These are phyloP conservation scores for Cheilosia scutellata DNA, from an alignment of 2,888 invertebrate species.

Conservation along the genomic window DNA sequence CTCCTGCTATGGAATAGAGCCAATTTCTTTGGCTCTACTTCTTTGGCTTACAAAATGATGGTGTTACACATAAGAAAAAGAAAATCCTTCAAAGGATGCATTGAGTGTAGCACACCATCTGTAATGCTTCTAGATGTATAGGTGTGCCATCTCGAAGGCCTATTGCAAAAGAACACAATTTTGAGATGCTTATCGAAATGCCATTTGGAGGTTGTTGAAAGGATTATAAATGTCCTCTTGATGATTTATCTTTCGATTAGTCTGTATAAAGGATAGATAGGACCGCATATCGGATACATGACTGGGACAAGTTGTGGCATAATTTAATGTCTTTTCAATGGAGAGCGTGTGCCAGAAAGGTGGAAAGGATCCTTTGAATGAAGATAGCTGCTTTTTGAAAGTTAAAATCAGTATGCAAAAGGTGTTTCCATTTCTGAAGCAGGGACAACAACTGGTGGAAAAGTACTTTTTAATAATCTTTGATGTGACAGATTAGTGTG, in stretches of 20 bases:
- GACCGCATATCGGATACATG: slow-evolving; percentile 15
- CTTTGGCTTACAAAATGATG: not conserved
- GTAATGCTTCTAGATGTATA: slow-evolving; percentile 27
- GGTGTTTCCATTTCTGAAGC: not conserved
- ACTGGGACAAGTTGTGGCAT: slow-evolving; percentile 70
- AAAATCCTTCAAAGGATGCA: slow-evolving; percentile 40
- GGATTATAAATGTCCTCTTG: slow-evolving; percentile 64
- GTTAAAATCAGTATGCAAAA: slow-evolving; percentile 61
- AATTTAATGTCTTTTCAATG: slow-evolving; percentile 71
- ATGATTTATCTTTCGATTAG: slow-evolving; percentile 56
- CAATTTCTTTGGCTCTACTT: slow-evolving; percentile 31
- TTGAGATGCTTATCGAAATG: slow-evolving; percentile 65
- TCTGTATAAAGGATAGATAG: slow-evolving; percentile 7
- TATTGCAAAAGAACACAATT: slow-evolving; percentile 17
- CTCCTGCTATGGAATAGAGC: slow-evolving; percentile 49
- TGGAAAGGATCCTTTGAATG: slow-evolving; percentile 10
- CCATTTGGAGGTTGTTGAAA: slow-evolving; percentile 73
- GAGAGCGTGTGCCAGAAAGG: slow-evolving; percentile 68
- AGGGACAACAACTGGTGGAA: not conserved
- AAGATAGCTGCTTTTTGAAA: slow-evolving; percentile 12
- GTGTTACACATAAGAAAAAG: slow-evolving; percentile 24
- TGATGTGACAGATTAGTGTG: slow-evolving; percentile 7
- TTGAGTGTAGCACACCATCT: slow-evolving; percentile 29
- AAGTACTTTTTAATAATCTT: slow-evolving; percentile 53
- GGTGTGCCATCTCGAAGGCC: slow-evolving; percentile 19